Evolutionary conservation across 2,113 vertebrate genomes (phyloP).

Genomic region (Anser brachyrhynchus): DNA sequence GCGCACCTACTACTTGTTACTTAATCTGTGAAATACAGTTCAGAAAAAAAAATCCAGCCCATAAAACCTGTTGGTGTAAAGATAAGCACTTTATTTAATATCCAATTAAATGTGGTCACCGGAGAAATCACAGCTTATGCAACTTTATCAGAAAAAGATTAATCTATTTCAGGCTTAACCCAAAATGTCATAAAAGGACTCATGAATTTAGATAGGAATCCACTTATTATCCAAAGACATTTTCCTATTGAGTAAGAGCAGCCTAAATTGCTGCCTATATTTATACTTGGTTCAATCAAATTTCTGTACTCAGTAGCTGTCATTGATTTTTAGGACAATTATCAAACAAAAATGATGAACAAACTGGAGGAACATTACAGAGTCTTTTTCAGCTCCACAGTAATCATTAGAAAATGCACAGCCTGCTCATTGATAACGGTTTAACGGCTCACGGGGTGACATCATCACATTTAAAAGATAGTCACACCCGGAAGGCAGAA

Average conservation of each 20-base stretch:
- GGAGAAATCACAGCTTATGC: slow-evolving; percentile 82
- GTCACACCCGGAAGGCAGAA: slow-evolving; percentile 20
- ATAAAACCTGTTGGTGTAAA: slow-evolving; percentile 81
- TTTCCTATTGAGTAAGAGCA: slow-evolving; percentile 74
- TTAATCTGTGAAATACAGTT: slow-evolving; percentile 72
- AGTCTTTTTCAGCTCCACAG: slow-evolving; percentile 56
- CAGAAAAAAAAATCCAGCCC: slow-evolving; percentile 5
- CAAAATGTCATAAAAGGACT: slow-evolving; percentile 81
- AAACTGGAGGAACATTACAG: slow-evolving; percentile 57
- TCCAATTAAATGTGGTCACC: slow-evolving; percentile 83
- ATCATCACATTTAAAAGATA: slow-evolving; percentile 44
- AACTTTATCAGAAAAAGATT: slow-evolving; percentile 85
- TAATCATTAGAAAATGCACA: slow-evolving; percentile 45
- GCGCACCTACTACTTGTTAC: slow-evolving; percentile 56
- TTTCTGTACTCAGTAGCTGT: slow-evolving; percentile 71
- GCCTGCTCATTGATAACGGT: slow-evolving; percentile 46
- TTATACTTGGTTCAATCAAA: slow-evolving; percentile 77
- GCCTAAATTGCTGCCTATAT: slow-evolving; percentile 74
- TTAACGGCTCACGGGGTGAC: slow-evolving; percentile 44
- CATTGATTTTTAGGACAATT: slow-evolving; percentile 75
- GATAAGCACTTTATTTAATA: slow-evolving; percentile 86
- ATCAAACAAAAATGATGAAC: slow-evolving; percentile 71
- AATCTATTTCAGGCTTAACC: slow-evolving; percentile 82
- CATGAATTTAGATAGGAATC: slow-evolving; percentile 88
- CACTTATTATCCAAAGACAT: slow-evolving; percentile 81